Evolutionary conservation across 2,113 vertebrate genomes (phyloP).

Genomic region (Phylloscopus trochilus): DNA sequence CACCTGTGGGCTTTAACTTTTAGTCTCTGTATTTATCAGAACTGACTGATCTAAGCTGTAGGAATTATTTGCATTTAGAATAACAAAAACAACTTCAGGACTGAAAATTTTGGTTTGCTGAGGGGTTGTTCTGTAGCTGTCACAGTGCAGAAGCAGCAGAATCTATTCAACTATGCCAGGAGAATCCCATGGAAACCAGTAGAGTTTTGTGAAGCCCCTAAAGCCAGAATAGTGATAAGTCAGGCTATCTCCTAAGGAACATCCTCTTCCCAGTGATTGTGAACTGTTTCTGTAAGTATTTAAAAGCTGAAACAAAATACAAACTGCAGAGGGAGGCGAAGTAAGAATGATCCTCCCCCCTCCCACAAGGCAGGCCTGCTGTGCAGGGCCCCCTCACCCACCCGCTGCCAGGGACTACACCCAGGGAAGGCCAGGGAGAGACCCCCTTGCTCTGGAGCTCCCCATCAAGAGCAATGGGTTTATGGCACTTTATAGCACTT

Average conservation of each 20-base stretch:
- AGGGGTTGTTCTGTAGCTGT: not conserved
- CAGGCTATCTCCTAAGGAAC: not conserved
- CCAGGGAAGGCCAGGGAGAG: not conserved
- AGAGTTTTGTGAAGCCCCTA: not conserved
- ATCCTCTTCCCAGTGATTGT: not conserved
- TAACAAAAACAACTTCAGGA: not conserved
- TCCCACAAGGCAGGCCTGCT: not conserved
- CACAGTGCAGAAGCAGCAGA: not conserved
- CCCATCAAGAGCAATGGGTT: not conserved
- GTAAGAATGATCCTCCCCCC: not conserved
- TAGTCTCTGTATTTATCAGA: slow-evolving; percentile 30
- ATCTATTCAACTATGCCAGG: not conserved
- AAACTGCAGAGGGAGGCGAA: not conserved
- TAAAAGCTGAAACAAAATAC: not conserved
- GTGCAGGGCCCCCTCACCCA: not conserved
- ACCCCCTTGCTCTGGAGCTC: not conserved
- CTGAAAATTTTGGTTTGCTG: not conserved
- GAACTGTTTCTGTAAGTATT: not conserved
- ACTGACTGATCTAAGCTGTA: slow-evolving; percentile 10
- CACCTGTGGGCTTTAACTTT: slow-evolving; percentile 47
- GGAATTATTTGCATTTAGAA: not conserved
- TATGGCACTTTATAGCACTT: not conserved
- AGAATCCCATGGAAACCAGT: slow-evolving; percentile 16
- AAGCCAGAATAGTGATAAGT: not conserved
- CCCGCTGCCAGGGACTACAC: not conserved